Conservation (phyloP, 2,113 vertebrate species). For the Onychostruthus taczanowskii region DNA sequence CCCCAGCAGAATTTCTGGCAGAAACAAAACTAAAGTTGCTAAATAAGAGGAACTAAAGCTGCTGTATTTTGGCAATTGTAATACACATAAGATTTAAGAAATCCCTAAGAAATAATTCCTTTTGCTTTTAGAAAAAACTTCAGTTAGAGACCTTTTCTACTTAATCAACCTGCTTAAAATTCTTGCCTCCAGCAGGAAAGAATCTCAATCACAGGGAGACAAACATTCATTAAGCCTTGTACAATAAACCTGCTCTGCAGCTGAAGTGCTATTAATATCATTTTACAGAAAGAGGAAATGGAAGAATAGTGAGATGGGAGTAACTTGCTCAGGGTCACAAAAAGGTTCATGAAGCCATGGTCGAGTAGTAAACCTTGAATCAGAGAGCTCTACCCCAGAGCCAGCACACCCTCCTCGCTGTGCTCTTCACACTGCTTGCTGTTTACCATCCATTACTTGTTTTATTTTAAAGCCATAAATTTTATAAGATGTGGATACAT, state of each 20-base stretch:
- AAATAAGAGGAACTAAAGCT: background rate
- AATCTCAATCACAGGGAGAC: conserved; percentile 52
- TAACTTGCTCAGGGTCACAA: conserved; percentile 55
- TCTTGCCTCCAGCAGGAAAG: conserved; percentile 60
- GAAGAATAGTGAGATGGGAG: conserved; percentile 64
- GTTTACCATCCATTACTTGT: background rate
- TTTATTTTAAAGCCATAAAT: background rate
- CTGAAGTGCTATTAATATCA: conserved; percentile 67
- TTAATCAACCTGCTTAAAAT: conserved; percentile 50
- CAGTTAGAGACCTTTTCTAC: background rate
- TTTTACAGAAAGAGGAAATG: conserved; percentile 68
- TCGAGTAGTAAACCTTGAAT: conserved; percentile 23
- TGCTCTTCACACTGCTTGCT: background rate
- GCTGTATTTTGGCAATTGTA: background rate
- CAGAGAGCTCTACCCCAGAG: background rate
- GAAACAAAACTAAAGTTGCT: background rate
- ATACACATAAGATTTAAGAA: background rate
- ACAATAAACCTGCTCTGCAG: conserved; percentile 59
- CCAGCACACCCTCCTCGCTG: background rate
- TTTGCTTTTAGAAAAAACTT: conserved; percentile 1
- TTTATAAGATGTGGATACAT: background rate
- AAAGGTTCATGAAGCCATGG: background rate
- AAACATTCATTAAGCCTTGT: conserved; percentile 64
- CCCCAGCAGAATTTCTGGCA: background rate
- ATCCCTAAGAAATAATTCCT: background rate